Conservation (phyloP, 2,888 invertebrate species). For the Microplitis deprimator region DNA sequence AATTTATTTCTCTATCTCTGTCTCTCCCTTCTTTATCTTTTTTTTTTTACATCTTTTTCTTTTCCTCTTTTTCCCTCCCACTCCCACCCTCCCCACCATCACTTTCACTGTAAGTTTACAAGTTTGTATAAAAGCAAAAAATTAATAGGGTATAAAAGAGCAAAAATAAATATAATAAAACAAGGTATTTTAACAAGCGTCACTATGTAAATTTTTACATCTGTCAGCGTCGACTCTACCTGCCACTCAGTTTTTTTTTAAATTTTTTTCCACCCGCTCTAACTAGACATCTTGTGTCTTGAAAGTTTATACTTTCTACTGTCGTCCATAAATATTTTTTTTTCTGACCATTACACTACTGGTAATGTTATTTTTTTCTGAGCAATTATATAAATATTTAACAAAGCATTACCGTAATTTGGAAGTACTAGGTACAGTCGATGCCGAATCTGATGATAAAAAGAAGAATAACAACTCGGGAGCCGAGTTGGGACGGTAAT, state of each 20-base stretch:
- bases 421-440: constrained; percentile 42
- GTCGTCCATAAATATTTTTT: background rate
- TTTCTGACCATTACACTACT: no score
- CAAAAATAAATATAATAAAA: constrained; percentile 17
- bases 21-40: background rate
- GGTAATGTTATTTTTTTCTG: background rate
- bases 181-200: constrained; percentile 29
- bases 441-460: constrained; percentile 56
- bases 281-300: constrained; percentile 15
- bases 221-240: constrained; percentile 22
- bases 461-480: constrained; percentile 53
- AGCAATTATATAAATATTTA: background rate
- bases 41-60: no score
- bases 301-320: background rate
- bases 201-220: constrained; percentile 36
- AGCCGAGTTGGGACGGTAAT: constrained; percentile 56
- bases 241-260: constrained; percentile 25
- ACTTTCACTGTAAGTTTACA: constrained; percentile 45
- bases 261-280: constrained; percentile 8
- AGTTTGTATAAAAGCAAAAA: constrained; percentile 49
- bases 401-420: background rate
- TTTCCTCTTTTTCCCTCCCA: constrained; percentile 17
- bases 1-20: constrained; percentile 14
- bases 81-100: background rate
- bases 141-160: constrained; percentile 12